Percentiles rank a stretch among this genome's conserved stretches.
phyloP scores from a whole-genome alignment of 2,888 invertebrate genomes.

The Leptothorax acervorum region DNA sequence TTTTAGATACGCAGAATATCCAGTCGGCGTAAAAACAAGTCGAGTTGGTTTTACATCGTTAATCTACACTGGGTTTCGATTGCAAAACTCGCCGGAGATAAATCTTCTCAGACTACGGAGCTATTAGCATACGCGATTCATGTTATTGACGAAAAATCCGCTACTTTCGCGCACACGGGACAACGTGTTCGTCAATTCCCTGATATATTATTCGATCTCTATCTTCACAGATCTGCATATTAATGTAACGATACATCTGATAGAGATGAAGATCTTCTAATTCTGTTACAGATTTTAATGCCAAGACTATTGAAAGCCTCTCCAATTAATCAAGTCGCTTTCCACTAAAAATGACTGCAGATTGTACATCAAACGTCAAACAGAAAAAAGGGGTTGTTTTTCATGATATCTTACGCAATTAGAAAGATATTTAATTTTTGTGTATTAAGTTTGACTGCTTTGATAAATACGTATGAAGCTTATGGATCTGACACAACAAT shows the following conservation, averaged over 20 bases:
- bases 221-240: not conserved
- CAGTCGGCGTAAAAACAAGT: conserved; percentile 34
- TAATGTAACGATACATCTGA: not conserved
- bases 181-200: not conserved
- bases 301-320: not conserved
- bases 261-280: not conserved
- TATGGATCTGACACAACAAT: not conserved
- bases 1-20: conserved; percentile 37
- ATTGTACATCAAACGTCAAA: not conserved
- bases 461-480: not conserved
- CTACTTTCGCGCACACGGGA: conserved; percentile 18
- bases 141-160: conserved; percentile 1
- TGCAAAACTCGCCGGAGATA: conserved; percentile 41
- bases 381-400: not conserved
- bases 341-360: not conserved
- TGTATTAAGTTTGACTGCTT: not conserved
- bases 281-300: not conserved
- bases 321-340: not conserved
- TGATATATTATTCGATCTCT: not conserved
- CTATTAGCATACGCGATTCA: conserved; percentile 33
- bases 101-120: conserved; percentile 36
- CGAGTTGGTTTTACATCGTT: conserved; percentile 27
- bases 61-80: conserved; percentile 44
- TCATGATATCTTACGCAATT: not conserved
- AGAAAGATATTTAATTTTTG: not conserved